A percentile compares a stretch with the other conserved stretches of the same genome.
Evolutionary conservation across 2,113 vertebrate genomes (phyloP).

Genomic region (Chaetodon trifascialis): DNA sequence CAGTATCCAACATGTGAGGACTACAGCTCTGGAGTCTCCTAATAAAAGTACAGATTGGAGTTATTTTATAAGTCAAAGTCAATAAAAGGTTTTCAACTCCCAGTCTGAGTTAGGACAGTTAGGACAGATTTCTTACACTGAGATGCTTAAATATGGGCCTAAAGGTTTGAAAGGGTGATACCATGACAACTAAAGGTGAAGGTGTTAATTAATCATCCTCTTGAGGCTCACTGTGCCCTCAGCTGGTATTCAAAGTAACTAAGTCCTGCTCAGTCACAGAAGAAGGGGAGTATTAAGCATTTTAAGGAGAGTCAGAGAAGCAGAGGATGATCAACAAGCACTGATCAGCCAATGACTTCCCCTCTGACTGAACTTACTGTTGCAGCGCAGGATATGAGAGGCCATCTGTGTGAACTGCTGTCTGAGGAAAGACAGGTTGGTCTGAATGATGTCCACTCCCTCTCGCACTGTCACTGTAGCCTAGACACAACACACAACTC

Average conservation of each 20-base stretch:
- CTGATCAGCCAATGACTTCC: too few species aligned
- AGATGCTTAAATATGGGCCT: too few species aligned
- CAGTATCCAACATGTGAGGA: too few species aligned
- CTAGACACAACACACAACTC: constrained; percentile 65
- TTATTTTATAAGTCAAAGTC: not conserved
- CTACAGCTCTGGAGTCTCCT: too few species aligned
- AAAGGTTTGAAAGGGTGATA: not conserved
- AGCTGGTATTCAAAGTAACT: not conserved
- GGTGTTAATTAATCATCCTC: too few species aligned
- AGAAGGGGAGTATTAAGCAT: not conserved
- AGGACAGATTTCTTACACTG: not conserved
- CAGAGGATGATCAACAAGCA: not conserved
- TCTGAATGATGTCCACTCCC: constrained; percentile 89
- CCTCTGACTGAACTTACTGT: constrained; percentile 72
- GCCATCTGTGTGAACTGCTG: constrained; percentile 89
- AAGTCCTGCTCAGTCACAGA: not conserved
- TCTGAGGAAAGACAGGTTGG: constrained; percentile 89
- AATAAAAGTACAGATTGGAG: too few species aligned
- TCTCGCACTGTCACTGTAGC: constrained; percentile 87
- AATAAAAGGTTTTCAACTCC: too few species aligned
- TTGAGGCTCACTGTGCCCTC: not conserved
- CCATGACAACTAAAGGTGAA: not conserved
- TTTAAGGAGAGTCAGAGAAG: not conserved
- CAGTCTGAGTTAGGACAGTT: not conserved
- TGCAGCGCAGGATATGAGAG: constrained; percentile 87